Percentiles rank a stretch among this genome's conserved stretches.
phyloP scores from a whole-genome alignment of 1,140 invertebrate genomes.

The Bombus impatiens region DNA sequence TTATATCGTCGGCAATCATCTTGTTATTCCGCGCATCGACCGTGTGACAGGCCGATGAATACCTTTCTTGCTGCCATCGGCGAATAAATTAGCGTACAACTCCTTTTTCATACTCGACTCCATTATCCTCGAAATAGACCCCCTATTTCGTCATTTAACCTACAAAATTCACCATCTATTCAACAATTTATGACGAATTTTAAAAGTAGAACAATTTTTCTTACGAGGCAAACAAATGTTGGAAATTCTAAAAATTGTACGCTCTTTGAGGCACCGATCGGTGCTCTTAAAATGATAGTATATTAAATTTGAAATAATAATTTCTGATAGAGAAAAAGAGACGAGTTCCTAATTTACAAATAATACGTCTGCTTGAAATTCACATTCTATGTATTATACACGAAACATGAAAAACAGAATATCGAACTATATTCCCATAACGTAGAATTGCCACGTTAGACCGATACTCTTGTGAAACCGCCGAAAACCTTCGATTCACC shows the following conservation, averaged over 20 bases:
- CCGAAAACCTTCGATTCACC: not conserved
- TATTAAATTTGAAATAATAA: no score
- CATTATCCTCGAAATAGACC: not conserved
- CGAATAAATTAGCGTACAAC: not conserved
- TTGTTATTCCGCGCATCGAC: conserved; percentile 32
- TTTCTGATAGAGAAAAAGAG: no score
- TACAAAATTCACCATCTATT: not conserved
- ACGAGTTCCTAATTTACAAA: no score
- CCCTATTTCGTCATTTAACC: not conserved
- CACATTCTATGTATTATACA: no score
- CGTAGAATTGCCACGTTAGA: no score
- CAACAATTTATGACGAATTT: not conserved
- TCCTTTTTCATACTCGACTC: no score
- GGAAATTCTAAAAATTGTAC: not conserved
- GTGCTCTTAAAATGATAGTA: no score
- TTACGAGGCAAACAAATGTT: not conserved
- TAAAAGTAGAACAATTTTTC: not conserved
- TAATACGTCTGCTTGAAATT: no score
- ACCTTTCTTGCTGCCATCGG: not conserved
- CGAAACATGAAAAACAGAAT: no score
- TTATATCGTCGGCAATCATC: conserved; percentile 37
- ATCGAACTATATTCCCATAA: no score
- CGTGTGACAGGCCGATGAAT: conserved; percentile 21
- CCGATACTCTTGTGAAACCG: no score
- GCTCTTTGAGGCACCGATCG: no score